Conservation (phyloP, 1,140 invertebrate genomes). For the Ostrea edulis region DNA sequence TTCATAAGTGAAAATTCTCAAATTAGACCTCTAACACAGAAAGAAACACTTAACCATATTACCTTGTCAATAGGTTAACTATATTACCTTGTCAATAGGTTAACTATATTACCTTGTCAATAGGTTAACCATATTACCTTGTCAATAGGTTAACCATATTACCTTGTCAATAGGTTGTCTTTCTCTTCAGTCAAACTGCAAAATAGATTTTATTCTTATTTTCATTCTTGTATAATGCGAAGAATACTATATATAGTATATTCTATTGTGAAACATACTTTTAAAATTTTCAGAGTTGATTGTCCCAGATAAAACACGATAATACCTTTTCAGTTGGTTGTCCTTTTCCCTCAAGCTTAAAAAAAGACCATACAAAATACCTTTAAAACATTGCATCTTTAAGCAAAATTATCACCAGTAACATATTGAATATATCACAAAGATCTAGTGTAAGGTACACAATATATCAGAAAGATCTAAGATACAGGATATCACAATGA, state of each 20-base stretch:
- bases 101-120: conserved; percentile 9
- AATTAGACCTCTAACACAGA: no score
- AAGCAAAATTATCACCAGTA: background rate
- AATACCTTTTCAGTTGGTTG: background rate
- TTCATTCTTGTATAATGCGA: no score
- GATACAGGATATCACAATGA: background rate
- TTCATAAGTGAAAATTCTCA: no score
- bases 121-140: no score
- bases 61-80: conserved; percentile 3
- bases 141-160: background rate
- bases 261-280: no score
- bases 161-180: background rate
- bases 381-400: background rate
- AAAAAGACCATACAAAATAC: background rate
- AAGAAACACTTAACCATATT: background rate
- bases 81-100: background rate
- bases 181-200: background rate
- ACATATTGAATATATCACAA: no score
- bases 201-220: background rate
- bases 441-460: background rate
- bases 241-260: no score
- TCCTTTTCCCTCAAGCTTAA: conserved; percentile 2
- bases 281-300: no score
- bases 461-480: background rate
- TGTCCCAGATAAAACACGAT: background rate